Conservation (phyloP, 1,140 invertebrate genomes). For the Heliconius congener region DNA sequence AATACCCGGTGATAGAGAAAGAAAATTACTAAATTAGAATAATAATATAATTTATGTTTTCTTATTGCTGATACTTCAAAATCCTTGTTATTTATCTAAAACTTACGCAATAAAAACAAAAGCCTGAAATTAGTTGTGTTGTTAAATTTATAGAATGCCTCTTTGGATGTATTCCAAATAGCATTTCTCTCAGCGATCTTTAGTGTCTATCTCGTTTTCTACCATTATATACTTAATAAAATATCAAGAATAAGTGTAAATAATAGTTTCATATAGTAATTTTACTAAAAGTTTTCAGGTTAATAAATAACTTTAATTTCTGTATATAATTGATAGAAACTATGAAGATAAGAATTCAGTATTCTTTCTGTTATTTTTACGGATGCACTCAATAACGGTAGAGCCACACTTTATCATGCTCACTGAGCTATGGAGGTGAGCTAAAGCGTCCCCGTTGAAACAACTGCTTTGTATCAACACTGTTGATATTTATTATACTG, state of each 20-base stretch:
- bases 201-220: conserved; percentile 22
- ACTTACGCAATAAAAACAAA: conserved; percentile 20
- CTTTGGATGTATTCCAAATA: conserved; percentile 33
- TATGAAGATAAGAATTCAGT: neutral
- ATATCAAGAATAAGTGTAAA: neutral
- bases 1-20: too few relatives aligned
- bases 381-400: conserved; percentile 25
- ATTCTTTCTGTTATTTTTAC: conserved; percentile 8
- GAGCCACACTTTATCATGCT: conserved; percentile 25
- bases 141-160: conserved; percentile 31
- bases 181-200: conserved; percentile 29
- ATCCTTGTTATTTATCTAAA: conserved; percentile 10
- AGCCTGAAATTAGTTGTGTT: conserved; percentile 24
- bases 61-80: neutral
- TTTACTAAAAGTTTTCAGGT: too few relatives aligned
- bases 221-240: conserved; percentile 21
- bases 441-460: conserved; percentile 25
- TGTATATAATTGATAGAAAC: too few relatives aligned
- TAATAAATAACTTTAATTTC: too few relatives aligned
- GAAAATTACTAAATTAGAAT: too few relatives aligned
- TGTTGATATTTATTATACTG: conserved; percentile 28
- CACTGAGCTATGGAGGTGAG: conserved; percentile 24
- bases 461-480: conserved; percentile 32
- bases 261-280: neutral
- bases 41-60: too few relatives aligned